Evolutionary conservation across 1,140 invertebrate genomes (phyloP), one percentile per base, ranked within the genome.

Genomic region (Zaprionus inermis): DNA sequence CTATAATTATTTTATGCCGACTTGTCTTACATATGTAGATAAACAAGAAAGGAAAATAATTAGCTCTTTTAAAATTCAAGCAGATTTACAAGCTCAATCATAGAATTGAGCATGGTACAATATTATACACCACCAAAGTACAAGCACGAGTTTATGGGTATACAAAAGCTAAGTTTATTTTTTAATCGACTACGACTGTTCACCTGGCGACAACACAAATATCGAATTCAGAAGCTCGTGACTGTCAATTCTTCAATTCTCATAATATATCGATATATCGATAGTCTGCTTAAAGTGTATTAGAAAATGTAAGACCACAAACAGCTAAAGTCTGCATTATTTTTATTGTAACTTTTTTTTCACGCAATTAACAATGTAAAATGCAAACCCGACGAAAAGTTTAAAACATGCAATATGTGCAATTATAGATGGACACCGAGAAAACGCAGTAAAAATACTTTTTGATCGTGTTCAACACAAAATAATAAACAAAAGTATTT

Each of bases 401-500:
- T 18, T 38, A 49, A n/a, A n/a, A 18, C 16, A 36, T 30, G 6
- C 36, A 49, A 51, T 12, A 69, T 69, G 57, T 69, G 65, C 65
- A 61, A 46, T 30, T 32, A 61, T 49, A 65, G 51, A 69, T 60
- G 30, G 65, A 56, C 46, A 55, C 30, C 20, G 14, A 20, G 16
- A 61, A 56, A 56, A 38, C 69, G 71, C 56, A 18, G 58, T 57
- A 32, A 30, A 36, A 49, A 4, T 58, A 20, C 14, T 36, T 41
- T 10, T 36, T 65, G 5, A 57, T 61, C 41, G 36, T 28, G 18
- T 49, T 20, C 9, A 44, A 32, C 24, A 34, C 34, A 44, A 28
- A 22, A 64, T 44, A 68, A 77, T 69, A 79, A 72, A 79, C 75
- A 69, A 73, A 71, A 76, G 75, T 68, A 41, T 63, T 55, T 38